A percentile compares a stretch with the other conserved stretches of the same genome.
Evolutionary conservation across 2,888 invertebrate genomes (phyloP).

Genomic region (Ectemnius lituratus): DNA sequence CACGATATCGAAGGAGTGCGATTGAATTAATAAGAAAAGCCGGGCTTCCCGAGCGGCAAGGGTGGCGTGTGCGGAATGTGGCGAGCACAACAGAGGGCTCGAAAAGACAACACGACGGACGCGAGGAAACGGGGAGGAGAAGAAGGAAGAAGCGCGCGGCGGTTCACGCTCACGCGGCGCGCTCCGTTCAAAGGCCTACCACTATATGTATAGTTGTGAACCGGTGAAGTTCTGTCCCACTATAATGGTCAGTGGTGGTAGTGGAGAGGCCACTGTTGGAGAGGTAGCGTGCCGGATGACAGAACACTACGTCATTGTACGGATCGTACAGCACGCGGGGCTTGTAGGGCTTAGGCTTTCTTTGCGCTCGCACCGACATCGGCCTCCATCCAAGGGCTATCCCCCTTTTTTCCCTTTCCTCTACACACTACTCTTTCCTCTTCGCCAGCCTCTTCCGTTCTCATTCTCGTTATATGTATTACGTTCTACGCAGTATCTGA

Average conservation of each 20-base stretch:
- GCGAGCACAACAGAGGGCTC: conserved; percentile 15
- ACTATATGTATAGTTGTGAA: conserved; percentile 65
- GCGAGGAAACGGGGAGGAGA: conserved; percentile 19
- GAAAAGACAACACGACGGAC: conserved; percentile 15
- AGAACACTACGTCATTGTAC: conserved; percentile 65
- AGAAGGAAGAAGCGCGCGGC: conserved; percentile 27
- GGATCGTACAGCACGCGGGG: conserved; percentile 40
- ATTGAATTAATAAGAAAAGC: not conserved
- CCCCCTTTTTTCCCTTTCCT: conserved; percentile 18
- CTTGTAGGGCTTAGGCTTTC: conserved; percentile 46
- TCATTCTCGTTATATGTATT: not conserved
- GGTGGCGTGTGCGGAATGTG: conserved; percentile 4
- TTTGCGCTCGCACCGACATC: conserved; percentile 34
- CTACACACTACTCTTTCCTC: conserved; percentile 8
- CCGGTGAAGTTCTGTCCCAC: conserved; percentile 63
- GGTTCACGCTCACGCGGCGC: conserved; percentile 45
- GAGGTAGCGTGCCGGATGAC: conserved; percentile 62
- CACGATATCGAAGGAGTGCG: not conserved
- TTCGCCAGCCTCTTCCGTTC: conserved; percentile 25
- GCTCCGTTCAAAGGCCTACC: conserved; percentile 63
- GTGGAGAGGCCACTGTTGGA: conserved; percentile 43
- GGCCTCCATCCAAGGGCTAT: conserved; percentile 12
- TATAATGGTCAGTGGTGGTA: conserved; percentile 59
- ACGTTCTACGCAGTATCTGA: not conserved
- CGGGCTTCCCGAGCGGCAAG: no score